Evolutionary conservation across 2,113 vertebrate genomes (phyloP), one percentile per base, ranked within the genome.

Genomic region (Perognathus longimembris): DNA sequence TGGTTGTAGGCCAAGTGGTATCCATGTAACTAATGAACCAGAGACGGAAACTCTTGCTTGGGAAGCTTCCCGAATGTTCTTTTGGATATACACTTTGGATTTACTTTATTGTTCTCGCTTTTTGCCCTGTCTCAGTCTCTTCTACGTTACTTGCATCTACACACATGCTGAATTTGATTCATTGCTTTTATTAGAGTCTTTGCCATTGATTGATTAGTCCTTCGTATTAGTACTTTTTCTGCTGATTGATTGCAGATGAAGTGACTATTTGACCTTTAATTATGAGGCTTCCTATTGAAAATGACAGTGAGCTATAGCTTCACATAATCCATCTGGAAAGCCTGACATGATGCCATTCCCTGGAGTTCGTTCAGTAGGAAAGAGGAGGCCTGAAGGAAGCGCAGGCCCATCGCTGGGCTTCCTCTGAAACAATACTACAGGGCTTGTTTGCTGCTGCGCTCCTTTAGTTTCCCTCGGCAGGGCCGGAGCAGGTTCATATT

Each of bases 261-360:
- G 99, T 99, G 99, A 99, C 98, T 98, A 98, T 98, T 99, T 99
- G 99, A 99, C 99, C 99, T 99, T 99, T 99, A 99, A 99, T 99
- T 99, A 99, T 98, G 98, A 98, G 98, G 97, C 98, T 97, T 98
- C 98, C 97, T 98, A 98, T 98, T 98, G 98, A 98, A 98, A 98
- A 98, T 98, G 98, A 98, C 98, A 98, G 98, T 98, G 98, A 98
- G 98, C 98, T 98, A 98, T 98, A 98, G 98, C 97, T 98, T 96
- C 98, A 98, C 97, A 97, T 98, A 98, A 98, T 98, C 98, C 98
- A 98, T 98, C 98, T 98, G 98, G 98, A 98, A 98, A 98, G 96
- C 98, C 98, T 98, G 98, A 99, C 98, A 97, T 99, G 98, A 98
- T 98, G 98, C 98, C 88, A 93, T 98, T 99, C 98, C 98, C 98